A percentile compares a stretch with the other conserved stretches of the same genome.
Conservation (phyloP, 2,888 invertebrate species). For the Diaphora mendica region DNA sequence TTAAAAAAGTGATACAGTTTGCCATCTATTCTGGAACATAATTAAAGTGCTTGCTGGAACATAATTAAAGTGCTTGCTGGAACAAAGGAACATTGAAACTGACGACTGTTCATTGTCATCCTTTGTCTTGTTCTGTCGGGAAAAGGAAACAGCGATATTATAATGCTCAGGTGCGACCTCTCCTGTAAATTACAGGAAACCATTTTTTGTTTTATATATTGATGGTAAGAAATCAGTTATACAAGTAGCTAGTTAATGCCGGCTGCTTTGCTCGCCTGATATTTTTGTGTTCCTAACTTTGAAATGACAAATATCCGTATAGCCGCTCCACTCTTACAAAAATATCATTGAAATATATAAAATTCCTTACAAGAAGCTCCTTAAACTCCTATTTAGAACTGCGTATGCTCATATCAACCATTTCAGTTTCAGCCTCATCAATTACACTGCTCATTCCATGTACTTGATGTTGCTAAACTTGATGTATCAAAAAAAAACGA, state of each 20-base stretch:
- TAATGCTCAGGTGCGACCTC: slow-evolving; percentile 1
- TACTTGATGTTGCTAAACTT: not conserved
- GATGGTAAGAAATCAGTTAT: not conserved
- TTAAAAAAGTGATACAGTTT: slow-evolving; percentile 22
- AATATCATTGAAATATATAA: not conserved
- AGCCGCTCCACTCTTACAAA: no score
- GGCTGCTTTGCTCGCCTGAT: no score
- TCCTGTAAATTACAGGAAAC: not conserved
- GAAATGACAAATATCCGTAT: no score
- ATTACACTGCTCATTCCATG: not conserved
- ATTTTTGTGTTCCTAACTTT: no score
- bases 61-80: slow-evolving; percentile 32
- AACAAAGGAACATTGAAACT: slow-evolving; percentile 13
- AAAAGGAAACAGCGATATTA: not conserved
- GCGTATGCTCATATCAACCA: not conserved
- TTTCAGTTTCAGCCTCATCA: no score
- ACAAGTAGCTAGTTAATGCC: not conserved
- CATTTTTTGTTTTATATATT: slow-evolving; percentile 8
- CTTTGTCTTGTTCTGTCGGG: not conserved
- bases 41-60: slow-evolving; percentile 31
- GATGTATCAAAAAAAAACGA: no score
- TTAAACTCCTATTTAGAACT: not conserved
- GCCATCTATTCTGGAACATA: slow-evolving; percentile 28
- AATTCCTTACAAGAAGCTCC: no score
- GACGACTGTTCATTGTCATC: slow-evolving; percentile 10